phyloP scores from a whole-genome alignment of 2,113 vertebrate species.

The Eolophus roseicapilla region DNA sequence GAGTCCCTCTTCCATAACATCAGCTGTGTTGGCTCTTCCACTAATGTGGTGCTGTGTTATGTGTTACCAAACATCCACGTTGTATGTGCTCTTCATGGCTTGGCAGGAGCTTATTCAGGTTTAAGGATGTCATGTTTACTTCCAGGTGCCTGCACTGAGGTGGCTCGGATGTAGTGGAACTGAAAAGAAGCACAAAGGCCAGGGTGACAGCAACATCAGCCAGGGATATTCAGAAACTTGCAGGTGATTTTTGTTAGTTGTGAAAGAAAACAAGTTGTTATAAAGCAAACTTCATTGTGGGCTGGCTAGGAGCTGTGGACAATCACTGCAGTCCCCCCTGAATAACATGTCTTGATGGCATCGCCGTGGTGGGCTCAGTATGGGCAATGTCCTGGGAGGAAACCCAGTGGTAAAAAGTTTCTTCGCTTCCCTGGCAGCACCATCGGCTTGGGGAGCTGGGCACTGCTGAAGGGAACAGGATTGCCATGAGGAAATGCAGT shows the following conservation, averaged over 20 bases:
- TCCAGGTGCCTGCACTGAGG: neutral
- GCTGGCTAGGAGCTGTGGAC: neutral
- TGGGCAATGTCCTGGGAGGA: neutral
- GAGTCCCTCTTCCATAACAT: neutral
- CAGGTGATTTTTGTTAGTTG: neutral
- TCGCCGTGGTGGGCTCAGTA: neutral
- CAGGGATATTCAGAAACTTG: neutral
- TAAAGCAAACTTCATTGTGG: neutral
- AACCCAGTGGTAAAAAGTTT: neutral
- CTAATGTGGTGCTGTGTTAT: neutral
- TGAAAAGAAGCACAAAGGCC: neutral
- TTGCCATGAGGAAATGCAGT: neutral
- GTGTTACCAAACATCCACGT: fast-evolving
- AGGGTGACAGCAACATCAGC: neutral
- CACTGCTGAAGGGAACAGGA: fast-evolving
- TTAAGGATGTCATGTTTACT: neutral
- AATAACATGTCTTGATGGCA: neutral
- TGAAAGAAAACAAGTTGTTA: neutral
- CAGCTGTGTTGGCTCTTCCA: neutral
- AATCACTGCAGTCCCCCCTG: neutral
- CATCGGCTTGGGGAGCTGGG: neutral
- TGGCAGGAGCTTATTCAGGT: neutral
- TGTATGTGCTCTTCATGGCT: neutral
- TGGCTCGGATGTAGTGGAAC: neutral
- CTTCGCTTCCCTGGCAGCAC: neutral